Evolutionary conservation across 2,888 invertebrate species (phyloP), one percentile per base, ranked within the genome.

Genomic region (Odontocolon sp.): DNA sequence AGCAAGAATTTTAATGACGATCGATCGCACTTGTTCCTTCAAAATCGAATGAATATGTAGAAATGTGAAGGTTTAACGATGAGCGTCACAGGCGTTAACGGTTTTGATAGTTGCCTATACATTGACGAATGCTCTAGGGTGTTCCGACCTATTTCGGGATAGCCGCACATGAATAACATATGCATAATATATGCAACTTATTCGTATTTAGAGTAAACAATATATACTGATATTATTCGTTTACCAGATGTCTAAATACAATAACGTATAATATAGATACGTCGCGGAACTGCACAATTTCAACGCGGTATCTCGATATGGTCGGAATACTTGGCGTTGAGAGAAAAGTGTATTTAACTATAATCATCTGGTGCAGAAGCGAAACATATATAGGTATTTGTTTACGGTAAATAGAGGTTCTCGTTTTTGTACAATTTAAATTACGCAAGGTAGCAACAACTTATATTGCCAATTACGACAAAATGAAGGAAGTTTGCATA

Each of bases 1-100:
- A 64, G 26, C 50, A 23, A 21, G 56, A 73, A 42, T 67, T 75
- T 80, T 75, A 79, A 81, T 70, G 67, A 72, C 56, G 50, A 59
- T 75, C 74, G 71, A 72, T 78, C 68, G 61, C 6, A 38, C 54
- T 38, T 38, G 21, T 54, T 50, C 36, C 68, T 59, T n/a, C 33
- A 5, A 11, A 26, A 75, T 16, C 45, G 33, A 57, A 69, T 42
- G 42, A 63, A 75, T 57, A 57, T 63, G 56, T 47, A 50, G 40
- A 40, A 31, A 56, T 5, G 11, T n/a, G 31, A 63, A 28, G 9
- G 21, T 23, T 57, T 16, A 14, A 31, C 50, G 33, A 38, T 52
- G 73, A 21, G 54, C 33, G 40, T 50, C 28, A 8, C 31, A 28
- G 5, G 33, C 23, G 16, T 66, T 52, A 40, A 56, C 31, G 56